A percentile compares a stretch with the other conserved stretches of the same genome.
Conservation (phyloP, 2,888 invertebrate species). For the Ceramica pisi region DNA sequence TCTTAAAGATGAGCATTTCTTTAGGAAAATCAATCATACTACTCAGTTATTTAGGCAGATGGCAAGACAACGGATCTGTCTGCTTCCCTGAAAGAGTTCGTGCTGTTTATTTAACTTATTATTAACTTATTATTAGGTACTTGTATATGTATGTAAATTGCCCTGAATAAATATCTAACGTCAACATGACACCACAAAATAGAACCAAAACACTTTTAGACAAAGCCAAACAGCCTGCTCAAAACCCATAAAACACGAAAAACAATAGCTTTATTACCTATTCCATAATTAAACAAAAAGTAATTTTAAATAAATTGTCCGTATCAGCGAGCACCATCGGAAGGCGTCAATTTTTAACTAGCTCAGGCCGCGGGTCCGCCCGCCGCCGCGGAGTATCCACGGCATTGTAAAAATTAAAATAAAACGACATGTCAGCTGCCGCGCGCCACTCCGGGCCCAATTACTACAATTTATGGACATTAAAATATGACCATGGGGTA, state of each 20-base stretch:
- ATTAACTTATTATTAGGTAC: background rate
- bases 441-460: conserved; percentile 54
- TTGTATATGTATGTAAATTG: background rate
- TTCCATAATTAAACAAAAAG: conserved; percentile 52
- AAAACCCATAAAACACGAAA: conserved; percentile 31
- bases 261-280: conserved; percentile 30
- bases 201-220: background rate
- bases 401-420: conserved; percentile 49
- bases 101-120: background rate
- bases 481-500: conserved; percentile 61
- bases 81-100: too few relatives aligned
- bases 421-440: conserved; percentile 57
- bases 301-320: conserved; percentile 41
- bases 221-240: conserved; percentile 17
- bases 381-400: conserved; percentile 6
- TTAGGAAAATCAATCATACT: too few relatives aligned
- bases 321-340: conserved; percentile 48
- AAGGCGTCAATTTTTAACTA: conserved; percentile 50
- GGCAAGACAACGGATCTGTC: too few relatives aligned
- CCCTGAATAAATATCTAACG: background rate
- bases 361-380: conserved; percentile 9
- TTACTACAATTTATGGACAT: conserved; percentile 69
- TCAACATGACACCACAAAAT: background rate
- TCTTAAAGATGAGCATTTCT: too few relatives aligned
- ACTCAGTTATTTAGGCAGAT: too few relatives aligned